Evolutionary conservation across 1,140 invertebrate species (phyloP).

Genomic region (Eumeta japonica): DNA sequence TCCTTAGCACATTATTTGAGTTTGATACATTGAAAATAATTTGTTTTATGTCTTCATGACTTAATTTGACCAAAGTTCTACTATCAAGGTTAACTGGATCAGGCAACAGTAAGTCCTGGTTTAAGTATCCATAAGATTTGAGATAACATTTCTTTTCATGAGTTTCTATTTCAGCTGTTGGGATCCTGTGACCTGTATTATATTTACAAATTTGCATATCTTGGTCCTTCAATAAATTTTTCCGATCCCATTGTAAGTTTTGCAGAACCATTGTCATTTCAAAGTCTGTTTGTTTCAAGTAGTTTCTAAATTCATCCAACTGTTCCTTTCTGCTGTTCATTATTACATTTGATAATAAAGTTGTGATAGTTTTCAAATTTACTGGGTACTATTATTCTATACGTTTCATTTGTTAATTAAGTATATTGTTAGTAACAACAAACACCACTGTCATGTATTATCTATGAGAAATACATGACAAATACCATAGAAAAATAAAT

Average conservation of each 20-base stretch:
- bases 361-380: too few relatives aligned
- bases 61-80: conserved; percentile 26
- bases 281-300: conserved; percentile 24
- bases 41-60: conserved; percentile 28
- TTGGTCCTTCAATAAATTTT: conserved; percentile 23
- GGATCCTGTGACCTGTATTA: conserved; percentile 26
- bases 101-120: conserved; percentile 27
- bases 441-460: too few relatives aligned
- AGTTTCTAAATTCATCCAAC: conserved; percentile 22
- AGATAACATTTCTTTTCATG: conserved; percentile 32
- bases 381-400: too few relatives aligned
- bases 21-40: conserved; percentile 29
- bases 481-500: too few relatives aligned
- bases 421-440: too few relatives aligned
- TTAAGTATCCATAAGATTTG: conserved; percentile 22
- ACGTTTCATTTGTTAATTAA: too few relatives aligned
- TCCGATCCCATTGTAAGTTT: conserved; percentile 38
- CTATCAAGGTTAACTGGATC: conserved; percentile 23
- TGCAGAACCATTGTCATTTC: conserved; percentile 38
- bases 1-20: not conserved
- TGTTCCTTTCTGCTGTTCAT: conserved; percentile 26
- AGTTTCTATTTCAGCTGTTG: conserved; percentile 14
- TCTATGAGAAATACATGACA: too few relatives aligned
- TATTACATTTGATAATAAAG: too few relatives aligned
- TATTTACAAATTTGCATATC: conserved; percentile 19